A percentile compares a stretch with the other conserved stretches of the same genome.
Conservation (phyloP, 2,888 invertebrate genomes). For the Meandrusa payeni region DNA sequence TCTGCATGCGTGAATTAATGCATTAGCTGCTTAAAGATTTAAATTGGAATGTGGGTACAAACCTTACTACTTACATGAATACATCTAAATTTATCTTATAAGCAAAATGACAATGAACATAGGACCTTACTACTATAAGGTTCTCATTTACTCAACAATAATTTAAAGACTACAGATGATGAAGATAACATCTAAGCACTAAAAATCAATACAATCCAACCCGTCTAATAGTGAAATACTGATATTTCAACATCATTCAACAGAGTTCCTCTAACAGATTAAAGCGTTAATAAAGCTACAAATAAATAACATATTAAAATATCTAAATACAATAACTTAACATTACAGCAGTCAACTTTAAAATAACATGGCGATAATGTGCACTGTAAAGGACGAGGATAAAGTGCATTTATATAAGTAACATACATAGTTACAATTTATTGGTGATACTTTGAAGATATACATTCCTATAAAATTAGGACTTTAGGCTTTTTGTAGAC, state of each 20-base stretch:
- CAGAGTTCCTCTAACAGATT: slow-evolving; percentile 55
- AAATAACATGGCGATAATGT: slow-evolving; percentile 50
- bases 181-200: slow-evolving; percentile 50
- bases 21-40: slow-evolving; percentile 34
- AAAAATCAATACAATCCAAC: slow-evolving; percentile 57
- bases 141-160: slow-evolving; percentile 44
- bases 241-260: slow-evolving; percentile 47
- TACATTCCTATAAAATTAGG: too few species aligned
- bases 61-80: slow-evolving; percentile 32
- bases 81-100: slow-evolving; percentile 31
- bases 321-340: slow-evolving; percentile 79
- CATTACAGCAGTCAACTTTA: slow-evolving; percentile 72
- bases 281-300: slow-evolving; percentile 77
- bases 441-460: too few species aligned
- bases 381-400: slow-evolving; percentile 32
- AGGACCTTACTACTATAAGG: slow-evolving; percentile 36
- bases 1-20: slow-evolving; percentile 42
- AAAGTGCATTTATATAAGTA: slow-evolving; percentile 30
- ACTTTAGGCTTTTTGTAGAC: too few species aligned
- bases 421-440: too few species aligned
- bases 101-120: slow-evolving; percentile 55
- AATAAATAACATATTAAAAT: slow-evolving; percentile 81
- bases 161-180: slow-evolving; percentile 37
- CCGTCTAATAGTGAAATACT: slow-evolving; percentile 65
- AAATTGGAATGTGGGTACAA: slow-evolving; percentile 54